Percentiles rank a stretch among this genome's conserved stretches.
Evolutionary conservation across 2,113 vertebrate genomes (phyloP).

Genomic region (Naja naja): DNA sequence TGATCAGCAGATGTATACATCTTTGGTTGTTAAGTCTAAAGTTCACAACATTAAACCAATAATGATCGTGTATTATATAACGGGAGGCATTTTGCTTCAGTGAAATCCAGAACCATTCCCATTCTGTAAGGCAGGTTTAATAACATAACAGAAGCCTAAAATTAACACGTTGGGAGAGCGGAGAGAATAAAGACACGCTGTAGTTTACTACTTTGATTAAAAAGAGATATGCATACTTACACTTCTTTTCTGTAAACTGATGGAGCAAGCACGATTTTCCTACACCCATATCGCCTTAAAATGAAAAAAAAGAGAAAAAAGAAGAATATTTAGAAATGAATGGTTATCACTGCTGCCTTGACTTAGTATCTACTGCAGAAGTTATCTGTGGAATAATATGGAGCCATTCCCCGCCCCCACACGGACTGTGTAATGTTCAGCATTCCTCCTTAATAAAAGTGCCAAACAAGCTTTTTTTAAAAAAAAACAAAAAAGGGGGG

Average conservation of each 20-base stretch:
- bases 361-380: neutral
- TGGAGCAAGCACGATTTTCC: slow-evolving; percentile 98
- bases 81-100: neutral
- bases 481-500: neutral
- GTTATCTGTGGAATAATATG: neutral
- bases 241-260: slow-evolving; percentile 99
- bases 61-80: neutral
- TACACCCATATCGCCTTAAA: slow-evolving; percentile 94
- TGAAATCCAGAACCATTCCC: neutral
- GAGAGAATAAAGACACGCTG: neutral
- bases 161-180: neutral
- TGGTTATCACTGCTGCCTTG: neutral
- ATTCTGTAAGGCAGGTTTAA: neutral
- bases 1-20: neutral
- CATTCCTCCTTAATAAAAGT: neutral
- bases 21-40: neutral
- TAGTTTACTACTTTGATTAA: neutral
- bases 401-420: neutral
- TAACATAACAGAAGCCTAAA: neutral
- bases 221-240: slow-evolving; percentile 72
- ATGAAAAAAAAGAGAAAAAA: slow-evolving; percentile 33
- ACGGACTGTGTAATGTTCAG: neutral
- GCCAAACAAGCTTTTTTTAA: neutral
- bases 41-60: neutral
- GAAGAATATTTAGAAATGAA: slow-evolving; percentile 16